Evolutionary conservation across 2,113 vertebrate genomes (phyloP).

Genomic region (Chrysochloris asiatica): DNA sequence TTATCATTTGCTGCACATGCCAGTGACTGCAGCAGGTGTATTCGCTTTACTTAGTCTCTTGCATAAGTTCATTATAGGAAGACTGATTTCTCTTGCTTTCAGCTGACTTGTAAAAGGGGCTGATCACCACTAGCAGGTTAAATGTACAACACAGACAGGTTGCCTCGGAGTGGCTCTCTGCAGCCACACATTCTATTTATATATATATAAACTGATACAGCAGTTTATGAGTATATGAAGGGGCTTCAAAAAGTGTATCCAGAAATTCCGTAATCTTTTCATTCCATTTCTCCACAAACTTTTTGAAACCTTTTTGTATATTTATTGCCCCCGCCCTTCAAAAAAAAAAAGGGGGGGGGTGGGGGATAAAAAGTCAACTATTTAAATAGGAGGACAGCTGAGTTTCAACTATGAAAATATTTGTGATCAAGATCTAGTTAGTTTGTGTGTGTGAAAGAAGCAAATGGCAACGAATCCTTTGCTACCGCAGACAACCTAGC

Average conservation of each 20-base stretch:
- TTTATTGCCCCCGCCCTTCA: background rate
- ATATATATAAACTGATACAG: background rate
- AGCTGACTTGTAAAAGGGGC: slow-evolving; percentile 24
- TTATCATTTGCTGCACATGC: background rate
- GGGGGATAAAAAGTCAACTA: slow-evolving; percentile 37
- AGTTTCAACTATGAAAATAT: slow-evolving; percentile 19
- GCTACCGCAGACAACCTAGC: background rate
- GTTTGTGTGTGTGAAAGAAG: background rate
- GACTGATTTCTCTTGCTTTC: background rate
- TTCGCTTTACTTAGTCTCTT: slow-evolving; percentile 5
- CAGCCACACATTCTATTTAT: background rate
- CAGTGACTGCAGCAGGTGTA: background rate
- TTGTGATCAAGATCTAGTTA: slow-evolving; percentile 22
- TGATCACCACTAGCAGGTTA: background rate
- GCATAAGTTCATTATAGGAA: background rate
- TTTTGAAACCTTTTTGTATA: too few relatives aligned
- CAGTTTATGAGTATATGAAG: too few relatives aligned
- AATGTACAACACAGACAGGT: background rate
- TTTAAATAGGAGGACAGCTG: background rate
- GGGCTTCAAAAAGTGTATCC: too few relatives aligned
- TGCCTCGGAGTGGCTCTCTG: background rate
- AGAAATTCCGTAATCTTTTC: too few relatives aligned
- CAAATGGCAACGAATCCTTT: background rate
- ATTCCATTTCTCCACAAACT: too few relatives aligned
- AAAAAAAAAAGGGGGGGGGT: background rate